Conservation (phyloP, 2,797 vertebrate genomes). For the Clarias laeviceps region DNA sequence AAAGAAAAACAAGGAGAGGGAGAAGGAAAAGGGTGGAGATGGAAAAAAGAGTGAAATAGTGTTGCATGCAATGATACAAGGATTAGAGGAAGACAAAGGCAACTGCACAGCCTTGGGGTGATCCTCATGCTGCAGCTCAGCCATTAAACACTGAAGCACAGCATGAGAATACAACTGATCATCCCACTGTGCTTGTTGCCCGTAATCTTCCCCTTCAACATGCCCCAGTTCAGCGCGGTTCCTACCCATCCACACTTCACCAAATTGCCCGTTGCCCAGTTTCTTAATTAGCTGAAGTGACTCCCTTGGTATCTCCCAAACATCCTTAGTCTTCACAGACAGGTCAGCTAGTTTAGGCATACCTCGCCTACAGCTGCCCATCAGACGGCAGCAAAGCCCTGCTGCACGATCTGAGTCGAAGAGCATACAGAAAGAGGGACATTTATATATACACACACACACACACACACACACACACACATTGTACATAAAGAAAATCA, state of each 20-base stretch:
- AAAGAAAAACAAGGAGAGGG: constrained; percentile 33
- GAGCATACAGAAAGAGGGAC: constrained; percentile 53
- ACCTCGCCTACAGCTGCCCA: constrained; percentile 86
- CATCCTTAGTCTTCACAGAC: constrained; percentile 93
- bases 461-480: neutral
- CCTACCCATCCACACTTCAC: constrained; percentile 97
- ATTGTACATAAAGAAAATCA: constrained; percentile 8
- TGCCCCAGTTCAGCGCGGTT: constrained; percentile 48
- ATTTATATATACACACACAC: neutral
- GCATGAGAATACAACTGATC: neutral
- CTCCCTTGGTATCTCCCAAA: constrained; percentile 92
- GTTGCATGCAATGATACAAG: constrained; percentile 68
- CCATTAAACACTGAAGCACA: neutral
- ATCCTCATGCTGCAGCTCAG: constrained; percentile 12
- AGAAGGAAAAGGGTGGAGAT: constrained; percentile 52
- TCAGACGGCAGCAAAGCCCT: constrained; percentile 88
- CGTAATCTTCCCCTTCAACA: constrained; percentile 46
- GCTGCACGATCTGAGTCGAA: constrained; percentile 83
- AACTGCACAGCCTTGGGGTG: constrained; percentile 35
- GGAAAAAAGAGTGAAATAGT: constrained; percentile 61
- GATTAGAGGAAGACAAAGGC: constrained; percentile 43
- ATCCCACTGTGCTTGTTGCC: constrained; percentile 40
- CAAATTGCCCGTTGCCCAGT: constrained; percentile 91
- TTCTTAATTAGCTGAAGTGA: constrained; percentile 92
- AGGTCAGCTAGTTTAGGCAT: constrained; percentile 90